phyloP scores from a whole-genome alignment of 2,888 invertebrate species.

The Timandra comae region DNA sequence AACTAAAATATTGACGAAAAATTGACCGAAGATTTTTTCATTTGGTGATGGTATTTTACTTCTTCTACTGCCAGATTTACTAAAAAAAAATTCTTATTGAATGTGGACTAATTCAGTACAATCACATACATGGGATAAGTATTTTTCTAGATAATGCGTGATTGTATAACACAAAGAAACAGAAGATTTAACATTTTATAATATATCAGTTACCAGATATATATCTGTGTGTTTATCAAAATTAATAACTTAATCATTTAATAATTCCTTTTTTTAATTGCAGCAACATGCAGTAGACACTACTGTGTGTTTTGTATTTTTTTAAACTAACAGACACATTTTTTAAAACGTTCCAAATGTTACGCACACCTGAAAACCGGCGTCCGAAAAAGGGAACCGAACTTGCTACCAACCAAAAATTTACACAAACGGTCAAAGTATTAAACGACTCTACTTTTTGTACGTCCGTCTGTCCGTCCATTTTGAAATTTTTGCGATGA shows the following conservation, averaged over 20 bases:
- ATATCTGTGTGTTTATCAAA: too few relatives aligned
- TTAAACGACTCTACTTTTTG: conserved; percentile 65
- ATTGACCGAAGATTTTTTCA: too few relatives aligned
- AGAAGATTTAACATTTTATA: neutral
- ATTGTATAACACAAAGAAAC: neutral
- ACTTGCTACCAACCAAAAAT: conserved; percentile 54
- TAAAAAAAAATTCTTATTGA: neutral
- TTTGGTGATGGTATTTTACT: too few relatives aligned
- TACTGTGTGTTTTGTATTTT: too few relatives aligned
- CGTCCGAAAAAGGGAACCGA: conserved; percentile 32
- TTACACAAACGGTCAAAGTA: conserved; percentile 65
- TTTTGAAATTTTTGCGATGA: conserved; percentile 48
- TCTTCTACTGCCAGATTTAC: too few relatives aligned
- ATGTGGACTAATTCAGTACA: neutral
- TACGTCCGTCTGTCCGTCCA: conserved; percentile 32
- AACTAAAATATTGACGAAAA: too few relatives aligned
- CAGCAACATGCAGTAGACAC: too few relatives aligned
- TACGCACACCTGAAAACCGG: conserved; percentile 24
- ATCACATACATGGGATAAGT: neutral
- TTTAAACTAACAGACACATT: too few relatives aligned
- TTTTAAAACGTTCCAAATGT: conserved; percentile 23
- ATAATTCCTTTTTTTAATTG: too few relatives aligned
- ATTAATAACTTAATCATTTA: too few relatives aligned
- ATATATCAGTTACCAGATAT: too few relatives aligned
- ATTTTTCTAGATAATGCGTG: neutral